These are phyloP conservation scores for Lycophotia porphyrea DNA, from an alignment of 2,888 invertebrate species.

Conservation along the genomic window DNA sequence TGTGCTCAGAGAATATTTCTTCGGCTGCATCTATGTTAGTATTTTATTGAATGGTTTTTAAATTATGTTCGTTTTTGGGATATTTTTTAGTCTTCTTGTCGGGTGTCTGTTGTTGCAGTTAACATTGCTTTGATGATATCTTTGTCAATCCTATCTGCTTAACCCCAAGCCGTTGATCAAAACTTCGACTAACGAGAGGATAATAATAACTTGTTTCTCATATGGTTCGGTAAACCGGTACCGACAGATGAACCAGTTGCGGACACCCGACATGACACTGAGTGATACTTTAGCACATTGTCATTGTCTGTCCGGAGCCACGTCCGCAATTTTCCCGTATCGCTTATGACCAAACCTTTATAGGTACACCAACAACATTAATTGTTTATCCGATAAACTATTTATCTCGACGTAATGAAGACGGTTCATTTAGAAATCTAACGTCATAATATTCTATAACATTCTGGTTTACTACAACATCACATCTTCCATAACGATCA, in stretches of 20 bases:
- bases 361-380: neutral
- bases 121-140: neutral
- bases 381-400: slow-evolving; percentile 13
- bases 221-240: neutral
- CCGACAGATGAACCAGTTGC: neutral
- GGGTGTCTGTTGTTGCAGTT: slow-evolving; percentile 11
- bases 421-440: neutral
- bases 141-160: slow-evolving; percentile 10
- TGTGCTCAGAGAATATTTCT: slow-evolving; percentile 55
- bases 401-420: slow-evolving; percentile 7
- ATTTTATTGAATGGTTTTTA: slow-evolving; percentile 10
- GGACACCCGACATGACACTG: neutral
- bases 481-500: neutral
- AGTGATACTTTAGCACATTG: neutral
- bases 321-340: neutral
- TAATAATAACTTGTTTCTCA: neutral
- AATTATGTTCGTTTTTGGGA: slow-evolving; percentile 22
- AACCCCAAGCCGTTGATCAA: neutral
- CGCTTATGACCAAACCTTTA: neutral
- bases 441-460: slow-evolving; percentile 2
- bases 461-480: slow-evolving; percentile 11
- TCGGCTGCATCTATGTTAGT: slow-evolving; percentile 7
- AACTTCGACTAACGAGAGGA: neutral
- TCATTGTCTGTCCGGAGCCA: neutral
- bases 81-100: slow-evolving; percentile 19